Evolutionary conservation across 2,113 vertebrate species (phyloP).

Genomic region (Colistium nudipinnis): DNA sequence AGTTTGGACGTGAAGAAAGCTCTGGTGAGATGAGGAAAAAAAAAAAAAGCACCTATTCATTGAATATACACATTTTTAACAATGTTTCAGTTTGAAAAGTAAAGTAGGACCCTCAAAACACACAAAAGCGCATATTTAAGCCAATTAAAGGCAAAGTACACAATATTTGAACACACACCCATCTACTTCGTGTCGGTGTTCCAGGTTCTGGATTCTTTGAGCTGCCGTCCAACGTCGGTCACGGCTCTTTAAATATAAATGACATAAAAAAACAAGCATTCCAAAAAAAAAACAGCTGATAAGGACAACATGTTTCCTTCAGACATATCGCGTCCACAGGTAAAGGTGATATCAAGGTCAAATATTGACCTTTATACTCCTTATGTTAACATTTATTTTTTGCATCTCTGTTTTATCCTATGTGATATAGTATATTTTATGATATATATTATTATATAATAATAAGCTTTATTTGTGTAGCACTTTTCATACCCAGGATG

Average conservation of each 20-base stretch:
- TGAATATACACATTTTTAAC: not conserved
- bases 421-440: too few species aligned
- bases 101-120: not conserved
- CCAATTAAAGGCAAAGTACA: not conserved
- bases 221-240: not conserved
- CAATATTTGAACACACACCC: too few species aligned
- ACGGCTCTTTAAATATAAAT: not conserved
- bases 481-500: too few species aligned
- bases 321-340: too few species aligned
- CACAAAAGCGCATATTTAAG: not conserved
- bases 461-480: too few species aligned
- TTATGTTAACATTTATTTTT: too few species aligned
- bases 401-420: too few species aligned
- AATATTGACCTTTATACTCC: too few species aligned
- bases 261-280: not conserved
- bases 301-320: not conserved
- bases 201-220: not conserved
- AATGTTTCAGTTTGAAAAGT: not conserved
- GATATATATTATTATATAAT: too few species aligned
- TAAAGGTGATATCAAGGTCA: too few species aligned
- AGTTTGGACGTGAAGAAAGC: constrained; percentile 94
- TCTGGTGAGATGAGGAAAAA: constrained; percentile 83
- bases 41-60: not conserved
- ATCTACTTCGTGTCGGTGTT: not conserved
- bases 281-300: not conserved